Percentiles rank a stretch among this genome's conserved stretches.
Evolutionary conservation across 2,888 invertebrate genomes (phyloP).

Genomic region (Tipula unca): DNA sequence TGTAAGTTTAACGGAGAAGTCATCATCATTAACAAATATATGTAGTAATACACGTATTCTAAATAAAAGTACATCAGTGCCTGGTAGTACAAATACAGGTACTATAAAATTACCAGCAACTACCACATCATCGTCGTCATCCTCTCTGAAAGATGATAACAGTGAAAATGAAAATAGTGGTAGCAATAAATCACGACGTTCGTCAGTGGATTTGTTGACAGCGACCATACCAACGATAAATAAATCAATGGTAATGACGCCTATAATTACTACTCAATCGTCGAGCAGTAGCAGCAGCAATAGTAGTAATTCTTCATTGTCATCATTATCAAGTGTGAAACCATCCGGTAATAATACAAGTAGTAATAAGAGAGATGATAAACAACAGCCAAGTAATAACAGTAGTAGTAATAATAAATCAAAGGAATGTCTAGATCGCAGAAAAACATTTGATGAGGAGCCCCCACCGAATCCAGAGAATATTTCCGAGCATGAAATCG

Average conservation of each 20-base stretch:
- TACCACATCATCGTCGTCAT: background rate
- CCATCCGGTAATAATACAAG: background rate
- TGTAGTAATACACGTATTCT: conserved; percentile 28
- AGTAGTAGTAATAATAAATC: conserved; percentile 20
- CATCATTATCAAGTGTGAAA: background rate
- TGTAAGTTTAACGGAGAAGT: conserved; percentile 35
- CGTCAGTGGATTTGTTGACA: background rate
- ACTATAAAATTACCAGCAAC: conserved; percentile 30
- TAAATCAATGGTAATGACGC: background rate
- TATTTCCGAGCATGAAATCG: background rate
- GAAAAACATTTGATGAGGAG: conserved; percentile 19
- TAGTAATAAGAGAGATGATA: background rate
- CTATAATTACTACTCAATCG: background rate
- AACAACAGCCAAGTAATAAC: background rate
- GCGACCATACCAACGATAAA: background rate
- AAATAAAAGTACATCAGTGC: conserved; percentile 39
- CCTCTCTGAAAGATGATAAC: conserved; percentile 20
- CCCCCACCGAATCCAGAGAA: background rate
- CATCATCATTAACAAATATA: conserved; percentile 16
- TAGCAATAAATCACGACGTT: conserved; percentile 9
- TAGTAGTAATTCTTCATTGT: background rate
- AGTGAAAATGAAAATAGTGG: background rate
- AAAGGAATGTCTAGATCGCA: conserved; percentile 20
- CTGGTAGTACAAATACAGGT: conserved; percentile 40
- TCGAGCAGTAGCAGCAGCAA: background rate